Conservation (phyloP, 1,140 invertebrate genomes). For the Papilio machaon region DNA sequence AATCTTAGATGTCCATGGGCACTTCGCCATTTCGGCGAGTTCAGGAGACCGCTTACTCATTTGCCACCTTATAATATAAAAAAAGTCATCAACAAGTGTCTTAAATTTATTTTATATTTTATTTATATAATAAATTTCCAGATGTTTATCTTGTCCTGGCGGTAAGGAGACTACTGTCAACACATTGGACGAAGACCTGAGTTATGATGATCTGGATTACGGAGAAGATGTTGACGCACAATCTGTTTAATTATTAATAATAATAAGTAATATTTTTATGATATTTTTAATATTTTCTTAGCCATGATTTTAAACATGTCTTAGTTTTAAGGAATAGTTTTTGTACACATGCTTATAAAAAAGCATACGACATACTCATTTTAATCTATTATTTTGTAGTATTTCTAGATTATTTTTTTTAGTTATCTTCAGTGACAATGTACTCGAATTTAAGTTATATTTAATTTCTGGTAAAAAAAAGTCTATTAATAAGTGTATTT, state of each 20-base stretch:
- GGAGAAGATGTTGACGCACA: constrained; percentile 73
- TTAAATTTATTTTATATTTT: too few relatives aligned
- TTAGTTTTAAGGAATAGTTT: neutral
- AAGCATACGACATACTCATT: constrained; percentile 10
- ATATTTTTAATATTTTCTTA: constrained; percentile 32
- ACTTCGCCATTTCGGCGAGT: too few relatives aligned
- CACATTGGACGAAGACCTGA: constrained; percentile 66
- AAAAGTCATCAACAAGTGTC: too few relatives aligned
- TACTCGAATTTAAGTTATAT: neutral
- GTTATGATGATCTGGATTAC: constrained; percentile 73
- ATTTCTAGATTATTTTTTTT: neutral
- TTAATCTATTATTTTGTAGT: neutral
- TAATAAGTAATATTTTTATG: neutral
- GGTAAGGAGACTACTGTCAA: constrained; percentile 62
- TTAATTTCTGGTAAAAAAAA: too few relatives aligned
- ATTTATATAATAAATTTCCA: constrained; percentile 48
- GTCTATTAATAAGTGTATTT: too few relatives aligned
- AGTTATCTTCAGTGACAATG: neutral
- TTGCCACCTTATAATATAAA: too few relatives aligned
- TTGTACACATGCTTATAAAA: constrained; percentile 2
- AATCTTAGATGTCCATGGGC: too few relatives aligned
- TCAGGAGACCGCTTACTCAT: too few relatives aligned
- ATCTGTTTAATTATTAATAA: constrained; percentile 51
- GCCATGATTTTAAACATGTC: neutral
- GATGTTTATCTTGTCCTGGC: constrained; percentile 71